Base-by-base conservation (phyloP, 2,113 vertebrate genomes). In the Limnothrissa miodon region DNA sequence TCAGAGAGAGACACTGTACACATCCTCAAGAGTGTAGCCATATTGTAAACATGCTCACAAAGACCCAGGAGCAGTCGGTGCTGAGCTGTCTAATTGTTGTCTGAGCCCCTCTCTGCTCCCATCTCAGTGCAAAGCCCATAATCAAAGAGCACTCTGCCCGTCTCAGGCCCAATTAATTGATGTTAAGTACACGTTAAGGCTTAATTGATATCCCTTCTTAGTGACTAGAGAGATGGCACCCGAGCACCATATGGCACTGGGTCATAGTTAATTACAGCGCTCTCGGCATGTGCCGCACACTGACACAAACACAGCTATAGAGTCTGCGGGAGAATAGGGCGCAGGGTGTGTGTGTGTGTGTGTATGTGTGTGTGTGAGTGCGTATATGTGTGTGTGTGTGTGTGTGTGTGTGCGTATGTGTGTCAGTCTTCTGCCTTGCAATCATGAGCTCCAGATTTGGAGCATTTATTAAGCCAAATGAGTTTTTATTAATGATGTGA, bases 121-220 rank as follows among this genome's bases (percentile, higher is more conserved):
- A 53, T 45, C 46, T 48, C 36, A 80, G 33, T 36, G 33, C 17
- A 36, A 84, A 83, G 83, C 74, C 59, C 25, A 19, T 81, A 85
- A 88, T 86, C 78, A 45, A 84, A 84, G 66, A 80, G 66, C 45
- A 53, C 66, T 74, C 59, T 82, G 78, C 70, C 62, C 36, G 70
- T 86, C 83, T 84, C 53, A 89, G 39, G 86, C 48, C 6, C 79
- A 86, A 89, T 90, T 87, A 87, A 90, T 89, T 85, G 84, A 83
- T 83, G 83, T 45, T 88, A 88, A 86, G 81, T 62, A n/a, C 78
- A 79, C 36, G 78, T 81, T 86, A 90, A 78, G 74, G 83, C 83
- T 87, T 86, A 84, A 91, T 87, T 87, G 84, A 89, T 90, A 74
- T 90, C 80, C 74, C 79, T 39, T 80, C 48, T 51, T 29, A 80